Base-by-base conservation (phyloP, 2,888 invertebrate species). In the Andrena flavipes region DNA sequence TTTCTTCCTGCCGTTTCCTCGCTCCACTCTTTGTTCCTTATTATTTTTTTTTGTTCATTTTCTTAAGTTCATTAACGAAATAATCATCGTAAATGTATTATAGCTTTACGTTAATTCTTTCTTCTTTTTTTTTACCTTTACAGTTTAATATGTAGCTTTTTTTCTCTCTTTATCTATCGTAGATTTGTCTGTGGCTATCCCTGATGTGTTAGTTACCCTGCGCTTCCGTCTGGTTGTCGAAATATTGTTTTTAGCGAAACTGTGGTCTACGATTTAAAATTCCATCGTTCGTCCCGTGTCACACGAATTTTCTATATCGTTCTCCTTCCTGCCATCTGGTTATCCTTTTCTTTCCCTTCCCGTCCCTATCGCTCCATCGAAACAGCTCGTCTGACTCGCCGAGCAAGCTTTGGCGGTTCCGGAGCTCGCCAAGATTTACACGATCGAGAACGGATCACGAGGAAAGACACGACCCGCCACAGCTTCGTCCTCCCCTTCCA, bases 151-250 rank as follows among this genome's bases (percentile, higher is more conserved):
- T 91, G 93, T 93, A 88, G 86, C 90, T 91, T 90, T 90, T 90
- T 89, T 91, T 89, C 90, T 91, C 90, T 90, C 89, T 91, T 93
- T 93, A 93, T 93, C 92, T 93, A 93, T 93, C 93, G 92, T 93
- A 94, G 94, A 94, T 94, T 94, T 94, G 94, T 94, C 94, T 93
- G 93, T 93, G 93, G 93, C 93, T 93, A 93, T 94, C 94, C 94
- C 94, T 94, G 94, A 94, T 94, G 93, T 93, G 94, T 94, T 93
- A 93, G 91, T 94, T 94, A 94, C 94, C 94, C 94, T 94, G 94
- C 94, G 93, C 94, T 94, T 94, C 94, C 94, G 94, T 94, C 93
- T 94, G 93, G 92, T 93, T 94, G 91, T 93, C 93, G 93, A 93
- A 93, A 93, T 93, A 93, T 93, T 93, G 92, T 93, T 78, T 35